Base-by-base conservation (phyloP, 2,113 vertebrate species). In the Sisor rabdophorus region DNA sequence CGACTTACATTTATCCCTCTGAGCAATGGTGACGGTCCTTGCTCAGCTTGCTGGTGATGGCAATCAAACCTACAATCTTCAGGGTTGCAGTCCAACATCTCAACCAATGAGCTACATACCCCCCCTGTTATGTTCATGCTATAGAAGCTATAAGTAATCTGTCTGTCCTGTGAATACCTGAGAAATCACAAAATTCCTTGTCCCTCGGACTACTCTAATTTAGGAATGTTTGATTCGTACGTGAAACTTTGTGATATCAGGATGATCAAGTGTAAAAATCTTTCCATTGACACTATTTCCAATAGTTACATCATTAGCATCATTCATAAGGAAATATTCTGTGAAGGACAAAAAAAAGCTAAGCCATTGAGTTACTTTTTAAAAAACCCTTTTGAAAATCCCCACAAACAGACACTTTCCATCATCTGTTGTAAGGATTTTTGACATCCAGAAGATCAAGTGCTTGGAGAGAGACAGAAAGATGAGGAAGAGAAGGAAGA, bases 401-500 rank as follows among this genome's bases (percentile, higher is more conserved):
- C 86, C 86, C 86, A 89, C 84, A 88, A 88, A 89, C 86, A 88
- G 85, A 86, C 86, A 85, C 84, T 90, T 89, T 88, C 81, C 85
- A 89, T 88, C 86, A 90, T 89, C 89, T 89, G 86, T 85, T 80
- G 79, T 89, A 91, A 92, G 90, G 89, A 87, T 91, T 90, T 90
- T 91, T 86, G 87, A 91, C 89, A 88, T 86, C 84, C 88, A 88
- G 88, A 89, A 90, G 89, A 92, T 91, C 88, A 91, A 89, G 87
- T 86, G 85, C 89, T 88, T 87, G 85, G 88, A 89, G 87, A 88
- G 85, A 87, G 84, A 82, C 83, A 89, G 54, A 75, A 52, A 28
- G 44, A 84, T n/a, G n/a, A n/a, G n/a, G n/a, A 88, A 88, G 87
- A 88, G 86, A 86, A 89, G 65, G 28, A n/a, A 15, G 47, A 83